Evolutionary conservation across 2,888 invertebrate species (phyloP).

Genomic region (Cantharis rustica): DNA sequence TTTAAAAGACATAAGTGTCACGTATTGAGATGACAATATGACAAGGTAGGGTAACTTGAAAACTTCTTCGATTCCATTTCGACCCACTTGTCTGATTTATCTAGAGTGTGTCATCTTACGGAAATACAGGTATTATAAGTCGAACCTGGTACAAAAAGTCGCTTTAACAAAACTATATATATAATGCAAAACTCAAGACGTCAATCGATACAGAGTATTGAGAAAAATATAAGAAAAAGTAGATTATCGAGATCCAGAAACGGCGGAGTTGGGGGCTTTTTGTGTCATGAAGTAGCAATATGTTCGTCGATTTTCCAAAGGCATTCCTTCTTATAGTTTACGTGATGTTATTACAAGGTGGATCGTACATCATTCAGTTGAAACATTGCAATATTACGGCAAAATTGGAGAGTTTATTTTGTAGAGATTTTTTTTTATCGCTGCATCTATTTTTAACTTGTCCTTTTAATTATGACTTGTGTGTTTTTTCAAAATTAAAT

Average conservation of each 20-base stretch:
- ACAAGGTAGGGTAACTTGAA: conserved; percentile 41
- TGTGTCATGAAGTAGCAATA: conserved; percentile 34
- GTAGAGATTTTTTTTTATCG: conserved; percentile 12
- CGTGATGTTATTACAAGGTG: conserved; percentile 42
- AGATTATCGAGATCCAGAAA: conserved; percentile 34
- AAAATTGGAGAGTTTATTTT: conserved; percentile 18
- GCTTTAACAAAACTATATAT: conserved; percentile 34
- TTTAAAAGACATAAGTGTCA: conserved; percentile 46
- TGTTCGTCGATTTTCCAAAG: conserved; percentile 39
- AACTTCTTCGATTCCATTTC: conserved; percentile 48
- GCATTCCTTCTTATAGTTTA: conserved; percentile 42
- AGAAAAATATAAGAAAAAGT: conserved; percentile 33
- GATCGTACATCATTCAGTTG: conserved; percentile 41
- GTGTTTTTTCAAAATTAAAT: not conserved
- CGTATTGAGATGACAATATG: conserved; percentile 40
- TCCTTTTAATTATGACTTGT: conserved; percentile 14
- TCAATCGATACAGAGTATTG: conserved; percentile 34
- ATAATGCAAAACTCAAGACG: conserved; percentile 38
- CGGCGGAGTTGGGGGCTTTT: conserved; percentile 22
- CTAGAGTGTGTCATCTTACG: conserved; percentile 43
- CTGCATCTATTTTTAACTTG: conserved; percentile 6
- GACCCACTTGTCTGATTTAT: conserved; percentile 52
- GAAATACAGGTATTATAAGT: conserved; percentile 44
- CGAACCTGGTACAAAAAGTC: conserved; percentile 36
- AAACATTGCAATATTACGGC: conserved; percentile 34